A percentile compares a stretch with the other conserved stretches of the same genome.
Evolutionary conservation across 2,113 vertebrate species (phyloP).

Genomic region (Ailuropoda melanoleuca): DNA sequence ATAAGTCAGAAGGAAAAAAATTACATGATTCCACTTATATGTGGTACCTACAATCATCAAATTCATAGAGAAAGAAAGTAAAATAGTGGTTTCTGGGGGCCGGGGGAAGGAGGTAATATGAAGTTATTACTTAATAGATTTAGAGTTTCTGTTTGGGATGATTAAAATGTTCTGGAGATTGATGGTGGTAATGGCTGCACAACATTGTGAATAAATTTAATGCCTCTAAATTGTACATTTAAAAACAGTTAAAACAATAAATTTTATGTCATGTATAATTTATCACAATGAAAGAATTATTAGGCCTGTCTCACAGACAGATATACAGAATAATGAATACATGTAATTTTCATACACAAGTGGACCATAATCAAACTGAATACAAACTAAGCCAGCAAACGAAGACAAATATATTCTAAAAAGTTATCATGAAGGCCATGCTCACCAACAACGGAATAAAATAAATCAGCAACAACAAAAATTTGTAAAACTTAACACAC

Average conservation of each 20-base stretch:
- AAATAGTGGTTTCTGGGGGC: background rate
- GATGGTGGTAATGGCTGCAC: background rate
- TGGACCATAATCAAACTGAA: background rate
- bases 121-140: background rate
- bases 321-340: background rate
- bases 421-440: background rate
- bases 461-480: background rate
- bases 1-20: background rate
- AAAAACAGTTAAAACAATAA: background rate
- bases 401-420: background rate
- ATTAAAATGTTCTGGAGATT: background rate
- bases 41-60: background rate
- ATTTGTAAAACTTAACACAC: background rate
- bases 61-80: background rate
- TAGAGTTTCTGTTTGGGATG: background rate
- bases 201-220: background rate
- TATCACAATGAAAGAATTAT: background rate
- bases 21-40: background rate
- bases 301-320: background rate
- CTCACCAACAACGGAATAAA: background rate
- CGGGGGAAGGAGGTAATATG: background rate
- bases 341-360: background rate
- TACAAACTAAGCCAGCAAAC: background rate
- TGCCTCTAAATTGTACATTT: background rate
- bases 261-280: background rate